Base-by-base conservation (phyloP, 2,888 invertebrate genomes). In the Hyles lineata region DNA sequence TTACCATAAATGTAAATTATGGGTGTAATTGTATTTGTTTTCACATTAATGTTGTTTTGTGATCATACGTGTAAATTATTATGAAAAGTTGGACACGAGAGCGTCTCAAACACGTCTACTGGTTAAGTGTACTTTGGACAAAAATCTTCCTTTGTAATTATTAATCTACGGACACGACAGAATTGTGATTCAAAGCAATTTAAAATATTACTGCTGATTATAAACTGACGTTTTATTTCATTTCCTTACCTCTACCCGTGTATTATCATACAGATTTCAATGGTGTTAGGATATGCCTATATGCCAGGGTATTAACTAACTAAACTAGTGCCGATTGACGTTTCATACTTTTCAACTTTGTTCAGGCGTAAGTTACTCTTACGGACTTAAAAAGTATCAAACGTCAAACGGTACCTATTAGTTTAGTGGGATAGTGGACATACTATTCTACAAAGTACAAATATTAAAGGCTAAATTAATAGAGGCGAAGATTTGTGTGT, bases 161-260 rank as follows among this genome's bases (percentile, higher is more conserved):
- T 91, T 91, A 92, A 92, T 92, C 92, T 93, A 92, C 93, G 90
- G 93, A 94, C 94, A 94, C 94, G 92, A 94, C 89, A 88, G 90
- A 93, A 94, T 94, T 94, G 94, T 94, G 94, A 94, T 94, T 94
- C 89, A 89, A 93, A 93, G 92, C 94, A 94, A 94, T 94, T 94
- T 92, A 92, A 92, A 94, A 94, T 94, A 94, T 92, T 94, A 94
- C 93, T 92, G 94, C 94, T 94, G 94, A 94, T 91, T 93, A 93
- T 87, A 89, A 58, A 78, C 6, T 50, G 67, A 67, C 50, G 67
- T 67, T 67, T 67, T 67, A 67, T 76, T 75, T 80, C 78, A 77
- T 87, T 90, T 84, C 90, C 91, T 83, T 81, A 63, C 1, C 29
- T 29, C 5, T 29, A 29, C 5, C 29, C 29, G 5, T 29, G 5